These are phyloP conservation scores for Pitangus sulphuratus DNA, from an alignment of 2,797 vertebrate species.

Conservation along the genomic window DNA sequence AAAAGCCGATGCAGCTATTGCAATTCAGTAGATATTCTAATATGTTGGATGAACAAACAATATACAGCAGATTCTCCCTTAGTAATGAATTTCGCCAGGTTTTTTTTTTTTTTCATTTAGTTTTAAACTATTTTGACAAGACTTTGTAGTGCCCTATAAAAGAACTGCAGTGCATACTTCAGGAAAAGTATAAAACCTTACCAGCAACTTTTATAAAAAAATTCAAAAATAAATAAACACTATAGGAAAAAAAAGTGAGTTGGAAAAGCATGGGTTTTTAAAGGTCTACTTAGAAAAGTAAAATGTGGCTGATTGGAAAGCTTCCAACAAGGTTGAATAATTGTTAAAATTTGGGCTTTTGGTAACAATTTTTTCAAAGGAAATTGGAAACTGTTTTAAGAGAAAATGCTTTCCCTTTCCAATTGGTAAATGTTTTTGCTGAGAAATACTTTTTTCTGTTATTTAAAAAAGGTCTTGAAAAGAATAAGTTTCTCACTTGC, in stretches of 20 bases:
- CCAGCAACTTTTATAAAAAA: neutral
- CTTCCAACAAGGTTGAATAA: neutral
- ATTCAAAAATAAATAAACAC: neutral
- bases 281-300: neutral
- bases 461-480: neutral
- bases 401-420: neutral
- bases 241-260: neutral
- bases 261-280: neutral
- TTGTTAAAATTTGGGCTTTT: neutral
- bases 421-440: neutral
- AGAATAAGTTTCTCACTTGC: neutral
- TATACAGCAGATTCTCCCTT: neutral
- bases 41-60: neutral
- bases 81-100: neutral
- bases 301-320: neutral
- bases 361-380: neutral
- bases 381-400: neutral
- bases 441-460: neutral
- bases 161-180: neutral
- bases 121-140: neutral
- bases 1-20: neutral
- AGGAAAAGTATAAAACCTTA: neutral
- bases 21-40: neutral
- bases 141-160: neutral
- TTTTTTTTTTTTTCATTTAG: neutral